Conservation (phyloP, 2,113 vertebrate genomes). For the Ophiodon elongatus region DNA sequence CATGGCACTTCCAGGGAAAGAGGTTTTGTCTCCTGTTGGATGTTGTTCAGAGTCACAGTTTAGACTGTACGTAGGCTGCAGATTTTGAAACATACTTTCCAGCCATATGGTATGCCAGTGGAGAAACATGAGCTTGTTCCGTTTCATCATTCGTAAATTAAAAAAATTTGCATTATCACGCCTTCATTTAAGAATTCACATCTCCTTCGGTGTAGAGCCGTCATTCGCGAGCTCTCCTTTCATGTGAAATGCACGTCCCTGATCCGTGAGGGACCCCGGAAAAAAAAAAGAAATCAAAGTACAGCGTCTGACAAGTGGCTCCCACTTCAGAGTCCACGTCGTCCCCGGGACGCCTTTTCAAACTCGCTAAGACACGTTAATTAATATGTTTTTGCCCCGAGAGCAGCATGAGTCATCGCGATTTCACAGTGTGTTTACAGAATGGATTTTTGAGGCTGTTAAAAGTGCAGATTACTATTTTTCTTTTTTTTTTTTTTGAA, state of each 20-base stretch:
- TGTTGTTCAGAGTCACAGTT: neutral
- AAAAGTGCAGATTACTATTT: constrained; percentile 43
- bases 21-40: neutral
- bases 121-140: neutral
- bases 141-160: neutral
- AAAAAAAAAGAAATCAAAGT: constrained; percentile 27
- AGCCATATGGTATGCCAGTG: neutral
- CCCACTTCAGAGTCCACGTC: constrained; percentile 32
- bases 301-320: constrained; percentile 34
- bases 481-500: constrained; percentile 38
- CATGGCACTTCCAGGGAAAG: constrained; percentile 22
- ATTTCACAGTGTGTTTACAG: constrained; percentile 62
- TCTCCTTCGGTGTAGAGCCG: neutral
- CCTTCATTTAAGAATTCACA: neutral
- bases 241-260: constrained; percentile 1
- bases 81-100: neutral
- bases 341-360: constrained; percentile 39
- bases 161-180: neutral
- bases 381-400: constrained; percentile 63
- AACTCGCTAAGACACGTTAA: constrained; percentile 61
- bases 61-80: neutral
- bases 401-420: constrained; percentile 65
- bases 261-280: constrained; percentile 7
- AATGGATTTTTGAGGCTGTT: constrained; percentile 45
- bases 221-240: neutral